Base-by-base conservation (phyloP, 2,797 vertebrate species). In the Cossypha dichroa region DNA sequence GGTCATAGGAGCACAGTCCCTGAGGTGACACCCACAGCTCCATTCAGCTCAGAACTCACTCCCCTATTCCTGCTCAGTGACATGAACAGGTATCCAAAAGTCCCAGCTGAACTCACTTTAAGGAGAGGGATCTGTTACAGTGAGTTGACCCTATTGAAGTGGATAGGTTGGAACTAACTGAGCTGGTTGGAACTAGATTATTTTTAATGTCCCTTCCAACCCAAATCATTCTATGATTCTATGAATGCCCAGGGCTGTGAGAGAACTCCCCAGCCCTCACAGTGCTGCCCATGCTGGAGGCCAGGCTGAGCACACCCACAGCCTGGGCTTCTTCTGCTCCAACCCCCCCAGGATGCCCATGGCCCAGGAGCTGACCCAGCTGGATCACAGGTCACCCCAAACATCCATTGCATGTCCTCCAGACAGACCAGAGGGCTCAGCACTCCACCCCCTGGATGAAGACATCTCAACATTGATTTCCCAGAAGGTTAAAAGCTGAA, bases 121-220 rank as follows among this genome's bases (percentile, higher is more conserved):
- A 41, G 29, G 68, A 85, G 34, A 64, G 46, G 59, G 49, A 58
- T 43, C 45, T 66, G 18, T 26, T 41, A 6, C 1, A 9, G 46
- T 43, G 64, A 83, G 38, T 18, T 0, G 0, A 13, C 14, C 7
- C 46, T 13, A 3, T 8, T 33, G 28, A n/a, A 46, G 45, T 45
- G 10, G 29, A 38, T 26, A 34, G 15, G 13, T 10, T 70, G 29
- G 64, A 83, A 69, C 17, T 5, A 18, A 25, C 15, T 59, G 15
- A 36, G 13, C 31, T 46, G 9, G 2, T 20, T 59, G 52, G 59
- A 73, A n/a, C 22, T 13, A 21, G 55, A 26, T 45, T 29, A 8
- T 45, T 54, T 58, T 41, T 46, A n/a, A 40, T 33, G 22, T 18
- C 51, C 29, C 15, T 75, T 69, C 38, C 33, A 40, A 7, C 11